Percentiles rank a stretch among this genome's conserved stretches.
These are phyloP conservation scores for Drosophila oshimai DNA, from an alignment of 1,140 invertebrate genomes.

Conservation along the genomic window DNA sequence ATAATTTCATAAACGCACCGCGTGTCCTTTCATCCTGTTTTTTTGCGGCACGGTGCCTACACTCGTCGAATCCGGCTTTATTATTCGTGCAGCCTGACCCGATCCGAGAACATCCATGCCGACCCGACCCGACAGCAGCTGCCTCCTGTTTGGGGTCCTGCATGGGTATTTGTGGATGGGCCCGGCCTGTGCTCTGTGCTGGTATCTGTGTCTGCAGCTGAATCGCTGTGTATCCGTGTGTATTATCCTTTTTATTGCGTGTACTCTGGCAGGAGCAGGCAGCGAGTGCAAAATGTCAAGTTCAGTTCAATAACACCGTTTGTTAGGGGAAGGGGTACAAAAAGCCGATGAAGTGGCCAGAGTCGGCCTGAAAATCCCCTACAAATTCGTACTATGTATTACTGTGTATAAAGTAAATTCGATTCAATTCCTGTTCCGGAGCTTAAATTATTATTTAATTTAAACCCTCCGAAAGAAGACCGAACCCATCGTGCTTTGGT, in stretches of 20 bases:
- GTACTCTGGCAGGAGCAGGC: slow-evolving; percentile 24
- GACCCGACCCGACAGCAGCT: slow-evolving; percentile 8
- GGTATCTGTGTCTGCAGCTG: slow-evolving; percentile 16
- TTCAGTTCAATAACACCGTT: slow-evolving; percentile 75
- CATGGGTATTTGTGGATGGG: slow-evolving; percentile 31
- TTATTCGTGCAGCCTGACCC: slow-evolving; percentile 44
- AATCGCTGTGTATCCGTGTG: slow-evolving; percentile 30
- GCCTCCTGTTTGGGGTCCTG: slow-evolving; percentile 35
- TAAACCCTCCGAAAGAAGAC: background rate
- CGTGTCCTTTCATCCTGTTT: slow-evolving; percentile 49
- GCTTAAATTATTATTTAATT: background rate
- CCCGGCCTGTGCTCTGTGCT: slow-evolving; percentile 32
- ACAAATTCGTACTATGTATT: background rate
- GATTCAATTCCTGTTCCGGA: too few species aligned
- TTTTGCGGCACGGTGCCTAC: slow-evolving; percentile 33
- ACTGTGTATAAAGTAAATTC: background rate
- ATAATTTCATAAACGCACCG: slow-evolving; percentile 68
- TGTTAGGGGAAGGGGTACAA: background rate
- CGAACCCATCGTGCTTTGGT: background rate
- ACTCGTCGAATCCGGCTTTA: slow-evolving; percentile 39
- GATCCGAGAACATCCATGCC: background rate
- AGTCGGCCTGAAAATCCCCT: slow-evolving; percentile 8
- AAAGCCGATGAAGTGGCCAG: background rate
- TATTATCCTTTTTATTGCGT: slow-evolving; percentile 76
- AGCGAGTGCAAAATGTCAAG: slow-evolving; percentile 71